Base-by-base conservation (phyloP, 2,113 vertebrate genomes). In the Ploceus nigricollis region DNA sequence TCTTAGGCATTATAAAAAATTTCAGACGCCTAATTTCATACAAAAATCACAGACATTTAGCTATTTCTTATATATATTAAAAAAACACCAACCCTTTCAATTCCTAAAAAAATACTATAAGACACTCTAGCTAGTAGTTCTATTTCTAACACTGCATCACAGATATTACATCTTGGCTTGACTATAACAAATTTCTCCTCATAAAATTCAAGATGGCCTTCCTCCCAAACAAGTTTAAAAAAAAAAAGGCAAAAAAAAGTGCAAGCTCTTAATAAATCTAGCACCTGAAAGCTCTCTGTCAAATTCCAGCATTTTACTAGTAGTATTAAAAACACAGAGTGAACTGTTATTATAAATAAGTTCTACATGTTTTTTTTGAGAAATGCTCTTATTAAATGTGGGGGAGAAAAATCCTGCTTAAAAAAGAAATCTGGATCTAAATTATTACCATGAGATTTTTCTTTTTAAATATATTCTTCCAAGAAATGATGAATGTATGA, bases 281-380 rank as follows among this genome's bases (percentile, higher is more conserved):
- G n/a, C n/a, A 84, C 71, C 68, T 81, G 60, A 93, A 96, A 88
- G 50, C 17, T 39, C 39, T 82, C 37, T 93, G 76, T 90, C 69
- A 91, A 96, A 96, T 82, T 77, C 22, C 81, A 91, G 33, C 23
- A 54, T 91, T 84, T 95, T 85, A 91, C 72, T 65, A 94, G 70
- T 39, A 91, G 28, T 48, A 87, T 68, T 68, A 66, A 65, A 94
- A 96, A 33, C 10, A 64, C 23, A 73, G 22, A 95, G 20, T 48
- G 65, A 95, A 82, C 25, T 42, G 35, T 37, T 87, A 66, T 85
- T 92, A 79, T 78, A 87, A 72, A 54, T 79, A 92, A 68, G 2
- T 68, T 48, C 57, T 87, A 8, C 19, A 51, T 12, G 16, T 68
- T 86, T 90, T 88, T 25, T 72, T 71, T 87, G 28, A 71, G 28